phyloP scores from a whole-genome alignment of 1,140 invertebrate genomes.

The Drosophila nebulosa region DNA sequence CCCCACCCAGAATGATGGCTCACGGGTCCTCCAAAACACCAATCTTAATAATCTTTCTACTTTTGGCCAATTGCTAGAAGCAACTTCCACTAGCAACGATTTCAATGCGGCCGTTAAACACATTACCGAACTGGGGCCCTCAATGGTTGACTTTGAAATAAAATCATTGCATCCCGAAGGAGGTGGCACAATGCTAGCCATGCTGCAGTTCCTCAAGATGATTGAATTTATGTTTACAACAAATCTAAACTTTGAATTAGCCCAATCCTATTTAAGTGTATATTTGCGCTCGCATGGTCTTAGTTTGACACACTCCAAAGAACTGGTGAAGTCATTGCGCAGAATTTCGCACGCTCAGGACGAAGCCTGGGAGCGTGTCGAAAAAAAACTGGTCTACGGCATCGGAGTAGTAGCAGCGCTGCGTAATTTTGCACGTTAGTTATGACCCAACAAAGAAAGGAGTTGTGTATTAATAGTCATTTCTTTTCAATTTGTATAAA shows the following conservation, averaged over 20 bases:
- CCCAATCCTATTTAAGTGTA: conserved; percentile 93
- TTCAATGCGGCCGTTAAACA: conserved; percentile 85
- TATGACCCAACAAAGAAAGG: not conserved
- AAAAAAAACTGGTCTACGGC: conserved; percentile 88
- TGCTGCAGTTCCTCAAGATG: conserved; percentile 91
- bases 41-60: conserved; percentile 85
- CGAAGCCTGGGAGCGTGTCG: conserved; percentile 86
- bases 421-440: conserved; percentile 82
- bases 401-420: conserved; percentile 89
- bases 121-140: conserved; percentile 91
- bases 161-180: conserved; percentile 88
- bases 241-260: conserved; percentile 94
- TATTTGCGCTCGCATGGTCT: conserved; percentile 94
- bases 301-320: conserved; percentile 83
- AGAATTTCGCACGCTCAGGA: conserved; percentile 84
- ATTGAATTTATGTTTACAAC: conserved; percentile 87
- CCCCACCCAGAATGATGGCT: conserved; percentile 76
- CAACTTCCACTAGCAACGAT: conserved; percentile 74
- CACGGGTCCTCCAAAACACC: conserved; percentile 83
- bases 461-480: conserved; percentile 19
- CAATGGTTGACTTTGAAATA: conserved; percentile 94
- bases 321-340: conserved; percentile 84
- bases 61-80: conserved; percentile 85
- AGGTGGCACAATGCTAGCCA: conserved; percentile 85
- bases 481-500: conserved; percentile 42